phyloP scores from a whole-genome alignment of 2,113 vertebrate species.

The Numenius arquata region DNA sequence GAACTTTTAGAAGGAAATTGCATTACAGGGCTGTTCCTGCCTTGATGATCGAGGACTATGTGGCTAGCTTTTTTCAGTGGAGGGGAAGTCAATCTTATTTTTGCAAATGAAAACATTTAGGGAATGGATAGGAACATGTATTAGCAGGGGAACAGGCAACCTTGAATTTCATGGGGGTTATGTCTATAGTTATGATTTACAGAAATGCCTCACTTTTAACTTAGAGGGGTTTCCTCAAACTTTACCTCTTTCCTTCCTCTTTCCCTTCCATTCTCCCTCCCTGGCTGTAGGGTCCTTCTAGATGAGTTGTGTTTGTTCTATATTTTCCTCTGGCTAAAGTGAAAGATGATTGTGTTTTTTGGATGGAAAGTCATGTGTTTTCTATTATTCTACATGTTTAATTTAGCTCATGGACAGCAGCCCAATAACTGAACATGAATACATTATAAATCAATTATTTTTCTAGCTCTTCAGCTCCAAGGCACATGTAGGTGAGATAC shows the following conservation, averaged over 20 bases:
- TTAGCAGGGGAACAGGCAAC: not conserved
- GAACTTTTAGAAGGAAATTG: not conserved
- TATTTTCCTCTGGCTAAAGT: not conserved
- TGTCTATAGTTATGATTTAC: not conserved
- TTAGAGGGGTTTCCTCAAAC: not conserved
- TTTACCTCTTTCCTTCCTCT: not conserved
- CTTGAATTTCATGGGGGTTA: not conserved
- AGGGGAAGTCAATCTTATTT: not conserved
- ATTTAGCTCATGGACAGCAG: conserved; percentile 21
- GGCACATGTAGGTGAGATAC: not conserved
- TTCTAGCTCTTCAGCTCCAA: not conserved
- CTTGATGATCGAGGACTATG: not conserved
- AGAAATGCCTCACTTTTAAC: not conserved
- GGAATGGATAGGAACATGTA: not conserved
- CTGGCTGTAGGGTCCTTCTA: not conserved
- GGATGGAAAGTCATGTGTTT: not conserved
- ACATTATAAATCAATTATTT: not conserved
- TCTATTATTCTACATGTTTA: conserved; percentile 4
- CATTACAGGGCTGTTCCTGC: not conserved
- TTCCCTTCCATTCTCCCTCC: not conserved
- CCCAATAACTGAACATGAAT: not conserved
- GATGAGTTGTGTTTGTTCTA: not conserved
- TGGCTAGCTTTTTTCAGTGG: not conserved
- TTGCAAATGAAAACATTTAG: not conserved
- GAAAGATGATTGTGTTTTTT: not conserved